Evolutionary conservation across 1,140 invertebrate genomes (phyloP), one percentile per base, ranked within the genome.

Genomic region (Batillaria attramentaria): DNA sequence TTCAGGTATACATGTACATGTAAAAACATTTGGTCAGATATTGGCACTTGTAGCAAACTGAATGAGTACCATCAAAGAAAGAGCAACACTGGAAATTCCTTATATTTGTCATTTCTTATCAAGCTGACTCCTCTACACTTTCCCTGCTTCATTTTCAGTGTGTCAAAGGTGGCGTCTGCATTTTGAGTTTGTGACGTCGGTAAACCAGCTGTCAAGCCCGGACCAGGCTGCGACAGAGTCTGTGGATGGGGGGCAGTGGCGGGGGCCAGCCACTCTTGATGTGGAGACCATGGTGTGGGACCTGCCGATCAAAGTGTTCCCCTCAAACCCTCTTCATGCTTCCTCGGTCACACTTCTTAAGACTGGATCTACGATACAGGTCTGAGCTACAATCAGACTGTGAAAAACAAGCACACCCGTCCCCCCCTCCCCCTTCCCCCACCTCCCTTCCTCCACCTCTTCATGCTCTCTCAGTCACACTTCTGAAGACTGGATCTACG

Each of bases 231-330:
- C 83, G 74, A 86, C 85, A 66, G 81, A 81, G 57, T 82, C 79
- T 77, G 74, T 77, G 28, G 91, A 92, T n/a, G 93, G 92, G 54
- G 91, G 91, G 41, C 93, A 93, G 76, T 97, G 97, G 94, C 95
- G 95, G 85, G 97, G 95, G 31, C 97, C 97, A 0, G 91, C 94
- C 8, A 94, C 94, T 79, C 91, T 99, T 24, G 94, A 97, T 33
- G 97, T 99, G 74, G 97, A 99, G 91, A 99, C 97, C 16, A 98
- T 99, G 97, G 95, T 98, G 2, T 99, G 98, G 98, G 97, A 98
- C 92, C 92, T 99, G 39, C 97, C 97, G 4, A 94, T 99, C 62
- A 96, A 95, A 86, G 94, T 99, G 68, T 97, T 97, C 92, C 95
- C 97, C 0, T 97, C 97, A 3, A 94, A 96, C 81, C 96, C 97